Evolutionary conservation across 1,140 invertebrate species (phyloP), one percentile per base, ranked within the genome.

Genomic region (Chironomus striatipennis): DNA sequence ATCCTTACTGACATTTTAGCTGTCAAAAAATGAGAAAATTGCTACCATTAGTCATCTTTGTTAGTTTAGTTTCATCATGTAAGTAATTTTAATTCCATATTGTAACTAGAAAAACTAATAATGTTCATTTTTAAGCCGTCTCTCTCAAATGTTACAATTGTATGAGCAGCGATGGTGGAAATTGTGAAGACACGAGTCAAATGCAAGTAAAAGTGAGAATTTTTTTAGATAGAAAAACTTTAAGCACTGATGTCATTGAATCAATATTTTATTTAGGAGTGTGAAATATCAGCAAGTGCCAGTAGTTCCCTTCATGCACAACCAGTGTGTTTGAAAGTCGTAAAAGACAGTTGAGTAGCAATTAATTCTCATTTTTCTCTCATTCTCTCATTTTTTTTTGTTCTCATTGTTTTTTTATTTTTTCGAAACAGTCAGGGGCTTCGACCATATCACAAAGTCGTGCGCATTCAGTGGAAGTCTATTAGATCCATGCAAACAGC

Each of bases 381-480:
- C 65, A 70, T 12, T 20, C 17, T 70, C 65, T 70, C 20, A 20
- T 15, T 15, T 70, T 70, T 70, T 70, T 67, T 67, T 67, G 17
- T 12, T 67, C 2, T 34, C 5, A 5, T 34, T 34, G 24, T 5
- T 34, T 34, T 34, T 34, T 34, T 34, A 1, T 34, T 2, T 34
- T 34, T 34, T 34, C 24, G 5, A 34, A 34, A 34, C 18, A 70
- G 65, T 70, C 20, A 18, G 65, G 17, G 65, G 65, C 18, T n/a
- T 70, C 10, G 65, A 70, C 10, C 18, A 18, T 9, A 20, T 70
- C 65, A 70, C 65, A 20, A 17, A 17, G 5, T 18, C 65, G n/a
- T 70, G 65, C 18, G 18, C n/a, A 2, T 70, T 70, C 20, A 17
- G 18, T 18, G 65, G 65, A 9, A 70, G 65, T 21, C 17, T 70